phyloP scores from a whole-genome alignment of 1,140 invertebrate genomes.

The Notospermus geniculatus region DNA sequence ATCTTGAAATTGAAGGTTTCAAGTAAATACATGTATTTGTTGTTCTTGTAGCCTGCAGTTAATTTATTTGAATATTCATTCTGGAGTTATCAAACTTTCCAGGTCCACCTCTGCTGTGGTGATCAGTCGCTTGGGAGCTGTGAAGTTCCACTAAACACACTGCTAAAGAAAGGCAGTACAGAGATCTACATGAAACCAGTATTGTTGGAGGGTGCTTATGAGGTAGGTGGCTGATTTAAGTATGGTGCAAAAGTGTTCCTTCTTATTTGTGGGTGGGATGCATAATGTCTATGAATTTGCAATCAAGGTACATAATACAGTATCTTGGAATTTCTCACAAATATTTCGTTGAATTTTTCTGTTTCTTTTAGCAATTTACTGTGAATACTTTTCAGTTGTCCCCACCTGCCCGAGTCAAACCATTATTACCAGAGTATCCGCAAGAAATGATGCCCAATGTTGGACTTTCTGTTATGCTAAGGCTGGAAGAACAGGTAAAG shows the following conservation, averaged over 20 bases:
- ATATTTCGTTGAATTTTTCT: too few species aligned
- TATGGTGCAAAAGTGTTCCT: not conserved
- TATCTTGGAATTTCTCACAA: too few species aligned
- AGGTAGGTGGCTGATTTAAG: constrained; percentile 30
- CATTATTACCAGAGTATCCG: constrained; percentile 31
- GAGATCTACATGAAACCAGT: constrained; percentile 54
- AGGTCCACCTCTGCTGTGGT: constrained; percentile 56
- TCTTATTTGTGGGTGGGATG: constrained; percentile 5
- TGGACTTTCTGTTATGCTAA: constrained; percentile 47
- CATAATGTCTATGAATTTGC: too few species aligned
- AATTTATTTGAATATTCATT: not conserved
- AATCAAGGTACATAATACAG: too few species aligned
- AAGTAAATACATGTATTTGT: not conserved
- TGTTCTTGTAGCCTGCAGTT: not conserved
- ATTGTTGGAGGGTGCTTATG: constrained; percentile 46
- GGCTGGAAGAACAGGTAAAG: constrained; percentile 50
- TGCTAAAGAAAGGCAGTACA: constrained; percentile 52
- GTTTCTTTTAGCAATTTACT: not conserved
- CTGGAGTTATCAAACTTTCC: constrained; percentile 16
- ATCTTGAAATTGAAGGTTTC: not conserved
- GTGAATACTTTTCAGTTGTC: constrained; percentile 32
- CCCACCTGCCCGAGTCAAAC: constrained; percentile 42
- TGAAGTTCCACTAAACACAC: constrained; percentile 42
- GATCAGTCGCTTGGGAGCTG: constrained; percentile 54
- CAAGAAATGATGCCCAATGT: constrained; percentile 34